Evolutionary conservation across 2,113 vertebrate species (phyloP).

Genomic region (Bombycilla garrulus): DNA sequence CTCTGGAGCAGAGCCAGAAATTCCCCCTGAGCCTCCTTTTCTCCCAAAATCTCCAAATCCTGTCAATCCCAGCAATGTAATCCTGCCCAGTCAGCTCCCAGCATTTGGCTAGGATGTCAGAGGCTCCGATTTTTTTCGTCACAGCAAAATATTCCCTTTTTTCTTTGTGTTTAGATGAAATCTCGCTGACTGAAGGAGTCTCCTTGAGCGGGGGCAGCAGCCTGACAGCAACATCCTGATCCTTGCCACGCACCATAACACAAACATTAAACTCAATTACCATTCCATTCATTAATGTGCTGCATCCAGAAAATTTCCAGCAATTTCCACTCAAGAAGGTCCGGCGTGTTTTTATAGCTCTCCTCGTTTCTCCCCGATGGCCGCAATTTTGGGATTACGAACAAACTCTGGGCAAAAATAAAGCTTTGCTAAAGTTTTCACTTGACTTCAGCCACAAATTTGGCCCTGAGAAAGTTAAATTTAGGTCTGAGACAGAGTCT

Average conservation of each 20-base stretch:
- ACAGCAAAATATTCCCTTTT: background rate
- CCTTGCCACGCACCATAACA: background rate
- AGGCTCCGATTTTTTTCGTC: accelerated
- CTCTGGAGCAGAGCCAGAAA: background rate
- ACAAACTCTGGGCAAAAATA: background rate
- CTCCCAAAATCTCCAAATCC: background rate
- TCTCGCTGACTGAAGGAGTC: background rate
- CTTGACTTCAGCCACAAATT: background rate
- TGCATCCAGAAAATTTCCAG: background rate
- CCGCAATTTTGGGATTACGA: background rate
- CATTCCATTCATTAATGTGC: background rate
- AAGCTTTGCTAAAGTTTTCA: background rate
- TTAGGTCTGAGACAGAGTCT: background rate
- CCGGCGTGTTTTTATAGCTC: background rate
- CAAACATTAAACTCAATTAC: background rate
- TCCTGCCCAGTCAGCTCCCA: background rate
- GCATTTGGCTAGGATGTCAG: accelerated
- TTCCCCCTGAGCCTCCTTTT: background rate
- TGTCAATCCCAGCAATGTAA: background rate
- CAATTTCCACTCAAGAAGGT: background rate
- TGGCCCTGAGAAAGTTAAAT: background rate
- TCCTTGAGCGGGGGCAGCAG: background rate
- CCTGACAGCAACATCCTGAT: background rate
- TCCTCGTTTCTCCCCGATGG: background rate
- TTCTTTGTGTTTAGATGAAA: background rate